Base-by-base conservation (phyloP, 1,140 invertebrate genomes). In the Bombus polaris region DNA sequence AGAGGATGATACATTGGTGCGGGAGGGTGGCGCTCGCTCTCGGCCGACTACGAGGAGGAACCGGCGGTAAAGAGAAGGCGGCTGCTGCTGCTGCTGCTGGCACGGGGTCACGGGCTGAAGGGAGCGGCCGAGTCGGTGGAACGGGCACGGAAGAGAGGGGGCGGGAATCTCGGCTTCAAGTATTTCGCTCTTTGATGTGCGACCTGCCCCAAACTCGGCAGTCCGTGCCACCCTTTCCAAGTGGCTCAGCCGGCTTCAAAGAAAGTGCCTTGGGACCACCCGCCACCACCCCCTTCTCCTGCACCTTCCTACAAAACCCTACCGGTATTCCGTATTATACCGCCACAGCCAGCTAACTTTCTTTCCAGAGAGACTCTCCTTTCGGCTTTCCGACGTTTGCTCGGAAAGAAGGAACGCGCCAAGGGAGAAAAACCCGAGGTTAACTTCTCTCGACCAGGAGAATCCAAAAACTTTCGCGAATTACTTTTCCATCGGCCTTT, bases 171-270 rank as follows among this genome's bases (percentile, higher is more conserved):
- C 93, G 90, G 93, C 89, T 91, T 95, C 92, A 93, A 95, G 95
- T 94, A 92, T 94, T 94, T 94, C 93, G 90, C 90, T 92, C 94
- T 95, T 95, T 95, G 94, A 95, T 94, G 94, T 95, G 87, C 93
- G 90, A 91, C 85, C 92, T 91, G 90, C 88, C 88, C 87, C 85
- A 90, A 90, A 91, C 90, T 89, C 90, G 86, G 75, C 81, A 76
- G 86, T 81, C 53, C 90, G 89, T 91, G 89, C 91, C 90, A 88
- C 91, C 92, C 89, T 88, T 88, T 81, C 92, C 91, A 93, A 93
- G 93, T 93, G 91, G 91, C 89, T 91, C 81, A 82, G 90, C 88
- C 83, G 89, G 93, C 94, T 92, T 95, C 94, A 95, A 95, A 95
- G 94, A 94, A 95, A 95, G 94, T 95, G 89, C 92, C 93, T 89